These are phyloP conservation scores for Epizoanthus ramosus DNA, from an alignment of 92 coral and sea anemone genomes.

Conservation along the genomic window DNA sequence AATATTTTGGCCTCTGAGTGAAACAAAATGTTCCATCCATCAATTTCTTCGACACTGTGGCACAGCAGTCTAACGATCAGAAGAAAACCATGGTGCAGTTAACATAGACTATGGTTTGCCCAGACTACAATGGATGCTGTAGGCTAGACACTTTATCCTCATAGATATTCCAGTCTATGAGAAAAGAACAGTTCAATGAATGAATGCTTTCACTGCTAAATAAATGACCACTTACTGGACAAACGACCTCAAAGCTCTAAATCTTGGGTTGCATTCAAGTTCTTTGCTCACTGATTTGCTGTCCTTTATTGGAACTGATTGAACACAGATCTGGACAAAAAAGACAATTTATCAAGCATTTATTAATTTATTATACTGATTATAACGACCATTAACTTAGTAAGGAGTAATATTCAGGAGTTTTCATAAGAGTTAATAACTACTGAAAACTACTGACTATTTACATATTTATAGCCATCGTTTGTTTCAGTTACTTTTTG, in stretches of 20 bases:
- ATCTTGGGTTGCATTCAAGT: slow-evolving; percentile 46
- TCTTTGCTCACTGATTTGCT: slow-evolving; percentile 2
- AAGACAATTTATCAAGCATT: background rate
- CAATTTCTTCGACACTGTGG: slow-evolving; percentile 57
- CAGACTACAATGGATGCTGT: no score
- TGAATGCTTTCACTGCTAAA: background rate
- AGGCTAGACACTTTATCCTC: background rate
- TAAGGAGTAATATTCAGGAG: no score
- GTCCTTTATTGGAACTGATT: slow-evolving; percentile 50
- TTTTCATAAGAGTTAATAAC: no score
- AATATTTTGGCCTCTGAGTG: slow-evolving; percentile 64
- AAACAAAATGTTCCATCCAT: slow-evolving; percentile 66
- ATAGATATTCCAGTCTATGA: background rate
- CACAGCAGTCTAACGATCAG: slow-evolving; percentile 52
- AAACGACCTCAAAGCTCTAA: slow-evolving; percentile 63
- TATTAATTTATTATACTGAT: no score
- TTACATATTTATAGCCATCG: background rate
- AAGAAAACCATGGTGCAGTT: background rate
- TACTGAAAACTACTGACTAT: background rate
- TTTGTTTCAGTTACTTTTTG: no score
- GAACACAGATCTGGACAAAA: slow-evolving; percentile 59
- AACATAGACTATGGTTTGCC: no score
- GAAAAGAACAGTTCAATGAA: background rate
- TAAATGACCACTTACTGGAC: slow-evolving; percentile 59
- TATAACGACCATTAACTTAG: background rate